Evolutionary conservation across 1,140 invertebrate species (phyloP).

Genomic region (Pogonognathellus flavescens): DNA sequence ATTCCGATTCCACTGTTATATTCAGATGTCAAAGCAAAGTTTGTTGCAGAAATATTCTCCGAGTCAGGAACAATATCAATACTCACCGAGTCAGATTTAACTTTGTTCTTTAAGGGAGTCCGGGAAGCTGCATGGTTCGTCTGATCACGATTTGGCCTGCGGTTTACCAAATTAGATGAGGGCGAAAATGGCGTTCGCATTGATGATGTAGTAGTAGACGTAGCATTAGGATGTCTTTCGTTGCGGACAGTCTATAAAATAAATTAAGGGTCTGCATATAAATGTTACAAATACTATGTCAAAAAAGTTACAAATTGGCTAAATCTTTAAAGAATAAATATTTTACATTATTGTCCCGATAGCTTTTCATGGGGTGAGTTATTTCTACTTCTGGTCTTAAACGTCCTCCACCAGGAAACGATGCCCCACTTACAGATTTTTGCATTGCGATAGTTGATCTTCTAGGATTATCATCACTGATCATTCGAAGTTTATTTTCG

Average conservation of each 20-base stretch:
- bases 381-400: neutral
- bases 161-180: neutral
- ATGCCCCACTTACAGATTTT: neutral
- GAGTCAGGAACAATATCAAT: conserved; percentile 35
- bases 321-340: neutral
- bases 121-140: neutral
- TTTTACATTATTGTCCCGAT: neutral
- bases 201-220: neutral
- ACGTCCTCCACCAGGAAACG: neutral
- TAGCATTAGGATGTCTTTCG: neutral
- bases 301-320: too few relatives aligned
- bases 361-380: neutral
- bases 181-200: conserved; percentile 13
- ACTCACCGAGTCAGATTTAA: conserved; percentile 59
- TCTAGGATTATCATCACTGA: neutral
- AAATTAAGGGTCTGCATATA: neutral
- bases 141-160: neutral
- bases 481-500: neutral
- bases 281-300: neutral
- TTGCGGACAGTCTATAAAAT: neutral
- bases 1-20: neutral
- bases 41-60: conserved; percentile 5
- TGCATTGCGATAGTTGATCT: neutral
- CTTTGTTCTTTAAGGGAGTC: conserved; percentile 50
- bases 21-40: conserved; percentile 3